Evolutionary conservation across 2,113 vertebrate species (phyloP).

Genomic region (Verasper variegatus): DNA sequence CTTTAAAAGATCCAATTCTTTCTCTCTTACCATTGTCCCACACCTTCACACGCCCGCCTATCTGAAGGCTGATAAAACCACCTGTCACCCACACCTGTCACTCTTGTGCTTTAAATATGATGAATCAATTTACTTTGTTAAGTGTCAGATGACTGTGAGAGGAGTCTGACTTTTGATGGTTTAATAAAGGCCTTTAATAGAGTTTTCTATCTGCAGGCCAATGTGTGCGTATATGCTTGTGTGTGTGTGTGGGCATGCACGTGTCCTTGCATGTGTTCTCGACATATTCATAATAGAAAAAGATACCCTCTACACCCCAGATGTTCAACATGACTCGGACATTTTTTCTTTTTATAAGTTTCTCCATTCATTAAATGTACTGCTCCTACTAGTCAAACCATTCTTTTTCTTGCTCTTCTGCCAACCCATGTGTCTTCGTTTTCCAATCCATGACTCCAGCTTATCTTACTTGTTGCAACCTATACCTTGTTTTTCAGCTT

Average conservation of each 20-base stretch:
- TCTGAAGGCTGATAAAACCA: slow-evolving; percentile 24
- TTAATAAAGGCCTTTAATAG: slow-evolving; percentile 54
- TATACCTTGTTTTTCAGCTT: neutral
- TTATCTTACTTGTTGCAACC: neutral
- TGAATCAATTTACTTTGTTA: slow-evolving; percentile 58
- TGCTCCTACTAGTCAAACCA: neutral
- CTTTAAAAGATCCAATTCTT: slow-evolving; percentile 51
- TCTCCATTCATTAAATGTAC: slow-evolving; percentile 28
- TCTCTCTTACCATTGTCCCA: slow-evolving; percentile 29
- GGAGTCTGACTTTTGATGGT: slow-evolving; percentile 48
- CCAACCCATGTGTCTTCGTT: neutral
- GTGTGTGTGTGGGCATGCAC: neutral
- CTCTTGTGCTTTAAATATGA: slow-evolving; percentile 43
- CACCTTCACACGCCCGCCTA: slow-evolving; percentile 33
- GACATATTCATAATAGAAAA: slow-evolving; percentile 34
- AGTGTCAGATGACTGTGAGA: slow-evolving; percentile 50
- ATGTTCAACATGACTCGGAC: slow-evolving; percentile 28
- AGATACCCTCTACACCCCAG: slow-evolving; percentile 12
- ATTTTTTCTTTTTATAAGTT: slow-evolving; percentile 25
- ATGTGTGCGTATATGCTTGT: slow-evolving; percentile 2
- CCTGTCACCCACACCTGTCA: slow-evolving; percentile 23
- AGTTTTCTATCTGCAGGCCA: slow-evolving; percentile 27
- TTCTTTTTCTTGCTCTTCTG: slow-evolving; percentile 2
- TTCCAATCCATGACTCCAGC: neutral
- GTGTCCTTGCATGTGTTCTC: slow-evolving; percentile 20